Conservation (phyloP, 2,113 vertebrate genomes). For the Phaethon lepturus region DNA sequence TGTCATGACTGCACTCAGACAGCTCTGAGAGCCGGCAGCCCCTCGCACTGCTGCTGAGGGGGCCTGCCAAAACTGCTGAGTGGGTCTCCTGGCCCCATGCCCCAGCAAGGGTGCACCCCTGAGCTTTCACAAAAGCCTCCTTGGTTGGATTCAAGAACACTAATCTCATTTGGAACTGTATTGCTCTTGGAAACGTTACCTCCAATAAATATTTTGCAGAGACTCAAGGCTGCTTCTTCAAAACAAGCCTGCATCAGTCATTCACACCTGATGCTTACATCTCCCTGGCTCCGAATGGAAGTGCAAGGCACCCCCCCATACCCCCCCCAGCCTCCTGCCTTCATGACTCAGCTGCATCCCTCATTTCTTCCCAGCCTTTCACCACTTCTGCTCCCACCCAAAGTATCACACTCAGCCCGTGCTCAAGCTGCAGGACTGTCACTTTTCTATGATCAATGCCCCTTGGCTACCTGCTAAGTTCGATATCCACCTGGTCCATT, state of each 20-base stretch:
- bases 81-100: neutral
- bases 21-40: neutral
- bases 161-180: neutral
- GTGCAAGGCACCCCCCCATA: neutral
- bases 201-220: neutral
- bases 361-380: neutral
- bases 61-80: neutral
- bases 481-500: neutral
- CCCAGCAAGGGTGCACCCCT: neutral
- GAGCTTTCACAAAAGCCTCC: neutral
- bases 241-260: neutral
- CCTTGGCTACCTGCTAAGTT: neutral
- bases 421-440: neutral
- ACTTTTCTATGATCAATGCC: neutral
- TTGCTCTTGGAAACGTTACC: neutral
- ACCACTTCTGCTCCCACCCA: neutral
- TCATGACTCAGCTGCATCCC: neutral
- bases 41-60: neutral
- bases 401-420: neutral
- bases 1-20: neutral
- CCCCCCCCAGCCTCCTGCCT: neutral
- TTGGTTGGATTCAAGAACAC: neutral
- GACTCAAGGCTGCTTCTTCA: neutral
- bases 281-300: neutral
- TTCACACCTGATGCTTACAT: neutral